phyloP scores from a whole-genome alignment of 2,797 vertebrate genomes.

The Cirrhinus molitorella region DNA sequence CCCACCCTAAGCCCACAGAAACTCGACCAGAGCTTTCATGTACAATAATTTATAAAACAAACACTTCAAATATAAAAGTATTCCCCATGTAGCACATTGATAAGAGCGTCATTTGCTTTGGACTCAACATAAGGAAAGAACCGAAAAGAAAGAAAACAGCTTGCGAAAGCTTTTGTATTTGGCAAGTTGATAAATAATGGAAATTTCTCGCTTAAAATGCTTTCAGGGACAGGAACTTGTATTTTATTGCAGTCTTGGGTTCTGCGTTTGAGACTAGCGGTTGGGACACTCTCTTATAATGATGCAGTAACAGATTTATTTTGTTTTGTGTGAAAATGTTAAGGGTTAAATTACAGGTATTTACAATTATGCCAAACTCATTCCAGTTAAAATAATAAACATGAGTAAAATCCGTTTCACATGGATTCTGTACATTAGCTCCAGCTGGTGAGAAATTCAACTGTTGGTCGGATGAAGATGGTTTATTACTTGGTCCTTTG shows the following conservation, averaged over 20 bases:
- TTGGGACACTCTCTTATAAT: constrained; percentile 14
- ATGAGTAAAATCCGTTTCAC: constrained; percentile 1
- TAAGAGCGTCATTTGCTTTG: constrained; percentile 69
- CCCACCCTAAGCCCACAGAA: constrained; percentile 72
- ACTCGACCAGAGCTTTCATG: constrained; percentile 72
- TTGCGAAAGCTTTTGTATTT: constrained; percentile 71
- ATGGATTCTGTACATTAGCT: constrained; percentile 32
- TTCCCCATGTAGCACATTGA: constrained; percentile 70
- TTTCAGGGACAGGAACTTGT: not conserved
- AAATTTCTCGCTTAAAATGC: not conserved
- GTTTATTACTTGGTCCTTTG: constrained; percentile 39
- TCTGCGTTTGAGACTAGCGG: constrained; percentile 17
- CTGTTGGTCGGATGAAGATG: not conserved
- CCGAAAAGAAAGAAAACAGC: constrained; percentile 51
- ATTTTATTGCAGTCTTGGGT: constrained; percentile 35
- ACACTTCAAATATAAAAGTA: constrained; percentile 77
- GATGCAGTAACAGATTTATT: constrained; percentile 33
- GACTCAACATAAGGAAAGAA: constrained; percentile 59
- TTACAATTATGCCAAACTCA: constrained; percentile 75
- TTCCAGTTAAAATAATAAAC: constrained; percentile 49
- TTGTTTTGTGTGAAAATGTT: constrained; percentile 15
- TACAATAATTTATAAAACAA: constrained; percentile 78
- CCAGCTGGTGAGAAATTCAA: constrained; percentile 9
- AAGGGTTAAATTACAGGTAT: constrained; percentile 75
- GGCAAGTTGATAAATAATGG: constrained; percentile 64